Percentiles rank a stretch among this genome's conserved stretches.
phyloP scores from a whole-genome alignment of 2,113 vertebrate genomes.

The Butastur rufipennis region DNA sequence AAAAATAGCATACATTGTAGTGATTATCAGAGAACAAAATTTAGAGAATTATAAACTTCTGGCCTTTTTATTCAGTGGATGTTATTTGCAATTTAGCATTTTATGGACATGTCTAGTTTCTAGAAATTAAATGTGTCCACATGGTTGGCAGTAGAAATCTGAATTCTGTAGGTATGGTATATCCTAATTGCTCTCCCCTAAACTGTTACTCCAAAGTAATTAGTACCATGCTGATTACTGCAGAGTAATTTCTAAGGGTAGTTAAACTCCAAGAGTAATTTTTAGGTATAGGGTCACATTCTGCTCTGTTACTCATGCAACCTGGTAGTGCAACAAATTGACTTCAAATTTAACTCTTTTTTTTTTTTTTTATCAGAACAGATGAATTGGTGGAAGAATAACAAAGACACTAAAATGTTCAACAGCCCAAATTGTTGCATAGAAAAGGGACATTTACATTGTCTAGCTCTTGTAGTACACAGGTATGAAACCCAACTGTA shows the following conservation, averaged over 20 bases:
- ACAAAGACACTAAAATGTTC: not conserved
- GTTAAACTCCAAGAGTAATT: constrained; percentile 65
- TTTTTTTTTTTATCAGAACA: not conserved
- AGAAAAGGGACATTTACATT: not conserved
- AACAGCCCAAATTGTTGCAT: constrained; percentile 26
- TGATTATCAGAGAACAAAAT: constrained; percentile 78
- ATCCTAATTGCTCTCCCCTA: constrained; percentile 59
- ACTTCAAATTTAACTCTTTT: not conserved
- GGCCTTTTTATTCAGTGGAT: constrained; percentile 80
- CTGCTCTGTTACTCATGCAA: constrained; percentile 41
- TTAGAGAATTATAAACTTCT: constrained; percentile 78
- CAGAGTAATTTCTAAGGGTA: constrained; percentile 67
- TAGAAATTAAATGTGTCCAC: constrained; percentile 68
- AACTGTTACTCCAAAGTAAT: constrained; percentile 60
- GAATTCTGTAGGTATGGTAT: constrained; percentile 60
- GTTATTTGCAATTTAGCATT: constrained; percentile 68
- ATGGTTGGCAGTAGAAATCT: constrained; percentile 65
- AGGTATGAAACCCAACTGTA: constrained; percentile 11
- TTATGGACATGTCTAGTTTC: constrained; percentile 67
- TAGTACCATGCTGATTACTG: constrained; percentile 65
- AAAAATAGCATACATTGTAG: constrained; percentile 76
- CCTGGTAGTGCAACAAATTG: constrained; percentile 20
- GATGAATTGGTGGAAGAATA: not conserved
- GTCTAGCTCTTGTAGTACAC: constrained; percentile 47
- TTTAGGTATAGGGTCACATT: constrained; percentile 54